phyloP scores from a whole-genome alignment of 37 sponge, comb jelly and placozoan species.

The Axinella damicornis region DNA sequence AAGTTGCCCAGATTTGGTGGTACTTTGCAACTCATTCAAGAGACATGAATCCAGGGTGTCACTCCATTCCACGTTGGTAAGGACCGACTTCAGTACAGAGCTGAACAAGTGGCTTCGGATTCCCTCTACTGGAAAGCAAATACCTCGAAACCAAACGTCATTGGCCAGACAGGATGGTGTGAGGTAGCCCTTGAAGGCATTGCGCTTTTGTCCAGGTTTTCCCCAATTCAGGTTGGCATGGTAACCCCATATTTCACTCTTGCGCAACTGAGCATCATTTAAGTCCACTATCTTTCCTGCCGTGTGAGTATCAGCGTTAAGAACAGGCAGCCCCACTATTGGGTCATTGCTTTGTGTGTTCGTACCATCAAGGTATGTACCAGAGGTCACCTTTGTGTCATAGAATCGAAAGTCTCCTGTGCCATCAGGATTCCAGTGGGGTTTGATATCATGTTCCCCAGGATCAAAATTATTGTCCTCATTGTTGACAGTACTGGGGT shows the following conservation, averaged over 20 bases:
- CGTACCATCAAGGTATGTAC: too few relatives aligned
- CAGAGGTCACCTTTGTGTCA: too few relatives aligned
- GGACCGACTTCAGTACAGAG: background rate
- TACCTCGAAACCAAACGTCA: background rate
- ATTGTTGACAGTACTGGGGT: conserved; percentile 46
- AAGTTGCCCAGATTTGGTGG: background rate
- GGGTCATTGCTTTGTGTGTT: background rate
- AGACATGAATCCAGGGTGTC: too few relatives aligned
- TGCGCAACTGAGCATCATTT: background rate
- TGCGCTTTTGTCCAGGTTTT: background rate
- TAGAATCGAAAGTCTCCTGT: too few relatives aligned
- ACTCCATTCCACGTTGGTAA: too few relatives aligned
- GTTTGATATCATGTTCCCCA: too few relatives aligned
- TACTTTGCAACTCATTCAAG: background rate
- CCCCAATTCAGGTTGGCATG: background rate
- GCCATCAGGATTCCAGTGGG: too few relatives aligned
- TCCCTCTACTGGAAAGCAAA: too few relatives aligned
- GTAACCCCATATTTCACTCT: background rate
- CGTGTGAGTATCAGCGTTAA: background rate
- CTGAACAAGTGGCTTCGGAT: background rate
- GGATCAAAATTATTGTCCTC: background rate
- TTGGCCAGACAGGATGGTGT: conserved; percentile 2
- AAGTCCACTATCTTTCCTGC: background rate
- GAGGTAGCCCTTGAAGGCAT: conserved; percentile 9
- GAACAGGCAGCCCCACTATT: background rate